phyloP scores from a whole-genome alignment of 2,113 vertebrate species.

The Procavia capensis region DNA sequence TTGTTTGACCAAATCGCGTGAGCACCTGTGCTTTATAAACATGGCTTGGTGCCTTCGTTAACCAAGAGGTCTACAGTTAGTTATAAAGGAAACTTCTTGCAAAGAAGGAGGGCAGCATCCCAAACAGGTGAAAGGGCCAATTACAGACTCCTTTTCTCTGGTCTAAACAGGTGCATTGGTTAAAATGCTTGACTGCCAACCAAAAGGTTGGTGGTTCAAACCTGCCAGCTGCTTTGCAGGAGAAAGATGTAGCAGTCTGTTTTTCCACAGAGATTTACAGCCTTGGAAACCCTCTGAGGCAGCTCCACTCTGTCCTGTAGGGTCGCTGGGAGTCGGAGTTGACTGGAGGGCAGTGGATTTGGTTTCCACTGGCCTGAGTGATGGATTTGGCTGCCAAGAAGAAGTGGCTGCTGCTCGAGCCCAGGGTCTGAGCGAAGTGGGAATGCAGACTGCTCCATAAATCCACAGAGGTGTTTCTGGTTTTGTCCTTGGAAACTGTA shows the following conservation, averaged over 20 bases:
- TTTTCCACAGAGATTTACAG: too few species aligned
- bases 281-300: too few species aligned
- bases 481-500: slow-evolving; percentile 6
- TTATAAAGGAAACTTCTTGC: slow-evolving; percentile 66
- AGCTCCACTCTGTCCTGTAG: too few species aligned
- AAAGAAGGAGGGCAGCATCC: slow-evolving; percentile 25
- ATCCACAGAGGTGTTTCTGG: slow-evolving; percentile 18
- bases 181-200: too few species aligned
- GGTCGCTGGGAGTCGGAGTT: too few species aligned
- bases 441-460: not conserved
- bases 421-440: not conserved
- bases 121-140: slow-evolving; percentile 45
- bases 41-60: not conserved
- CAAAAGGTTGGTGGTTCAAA: too few species aligned
- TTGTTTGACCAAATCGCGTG: slow-evolving; percentile 19
- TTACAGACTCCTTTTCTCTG: slow-evolving; percentile 18
- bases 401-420: not conserved
- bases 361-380: not conserved
- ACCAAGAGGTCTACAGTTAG: slow-evolving; percentile 47
- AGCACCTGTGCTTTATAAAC: not conserved
- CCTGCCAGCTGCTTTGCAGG: too few species aligned
- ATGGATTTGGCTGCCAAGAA: slow-evolving; percentile 65
- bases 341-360: too few species aligned
- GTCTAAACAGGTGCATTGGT: not conserved
- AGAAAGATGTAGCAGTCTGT: too few species aligned